These are phyloP conservation scores for Capra hircus DNA, from an alignment of 2,113 vertebrate species.

Conservation along the genomic window DNA sequence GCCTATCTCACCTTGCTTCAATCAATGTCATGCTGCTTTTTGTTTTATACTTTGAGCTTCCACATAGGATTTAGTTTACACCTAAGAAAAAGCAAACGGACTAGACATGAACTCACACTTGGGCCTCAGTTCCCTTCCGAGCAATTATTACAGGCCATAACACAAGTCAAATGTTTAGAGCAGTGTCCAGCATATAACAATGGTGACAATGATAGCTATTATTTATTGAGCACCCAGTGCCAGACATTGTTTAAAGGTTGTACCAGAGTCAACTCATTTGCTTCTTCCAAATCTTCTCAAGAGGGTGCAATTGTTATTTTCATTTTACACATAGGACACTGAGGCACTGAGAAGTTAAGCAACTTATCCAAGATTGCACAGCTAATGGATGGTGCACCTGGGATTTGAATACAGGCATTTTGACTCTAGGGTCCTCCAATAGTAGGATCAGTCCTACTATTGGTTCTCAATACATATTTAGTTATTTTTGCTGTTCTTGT, in stretches of 20 bases:
- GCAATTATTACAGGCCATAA: background rate
- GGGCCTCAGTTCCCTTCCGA: background rate
- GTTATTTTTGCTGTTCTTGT: background rate
- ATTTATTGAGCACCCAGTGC: background rate
- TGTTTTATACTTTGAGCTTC: background rate
- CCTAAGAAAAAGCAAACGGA: background rate
- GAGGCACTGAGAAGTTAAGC: background rate
- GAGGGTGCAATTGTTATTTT: background rate
- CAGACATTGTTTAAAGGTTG: background rate
- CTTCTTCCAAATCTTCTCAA: background rate
- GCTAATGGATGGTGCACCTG: background rate
- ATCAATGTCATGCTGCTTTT: background rate
- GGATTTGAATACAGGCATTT: background rate
- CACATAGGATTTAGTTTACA: background rate
- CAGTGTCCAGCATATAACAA: background rate
- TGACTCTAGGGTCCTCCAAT: background rate
- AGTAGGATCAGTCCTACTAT: background rate
- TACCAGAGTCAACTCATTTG: background rate
- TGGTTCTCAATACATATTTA: background rate
- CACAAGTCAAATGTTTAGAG: background rate
- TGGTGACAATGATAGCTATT: background rate
- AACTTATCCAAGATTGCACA: background rate
- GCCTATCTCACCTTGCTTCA: background rate
- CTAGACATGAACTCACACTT: background rate
- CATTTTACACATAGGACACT: background rate